A percentile compares a stretch with the other conserved stretches of the same genome.
phyloP scores from a whole-genome alignment of 2,797 vertebrate species.

The Triplophysa bombifrons region DNA sequence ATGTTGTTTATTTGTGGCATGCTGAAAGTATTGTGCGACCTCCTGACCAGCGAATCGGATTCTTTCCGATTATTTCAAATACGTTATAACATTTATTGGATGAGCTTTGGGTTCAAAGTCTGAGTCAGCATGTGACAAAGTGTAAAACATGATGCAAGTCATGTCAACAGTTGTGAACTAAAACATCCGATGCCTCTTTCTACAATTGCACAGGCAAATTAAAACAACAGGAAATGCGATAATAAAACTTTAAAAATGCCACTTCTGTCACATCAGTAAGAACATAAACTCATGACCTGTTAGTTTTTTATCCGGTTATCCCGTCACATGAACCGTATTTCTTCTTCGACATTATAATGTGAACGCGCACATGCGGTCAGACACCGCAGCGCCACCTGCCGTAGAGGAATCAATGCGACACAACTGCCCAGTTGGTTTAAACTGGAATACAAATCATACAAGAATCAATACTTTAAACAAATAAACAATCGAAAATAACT shows the following conservation, averaged over 20 bases:
- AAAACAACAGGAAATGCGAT: neutral
- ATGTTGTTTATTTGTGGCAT: conserved; percentile 20
- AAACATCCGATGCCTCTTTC: neutral
- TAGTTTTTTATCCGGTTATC: neutral
- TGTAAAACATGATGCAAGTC: conserved; percentile 5
- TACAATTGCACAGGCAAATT: neutral
- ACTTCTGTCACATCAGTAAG: neutral
- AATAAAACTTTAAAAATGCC: neutral
- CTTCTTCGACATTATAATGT: neutral
- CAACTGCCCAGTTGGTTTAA: neutral
- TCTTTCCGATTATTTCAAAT: neutral
- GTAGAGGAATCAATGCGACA: neutral
- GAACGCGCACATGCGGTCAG: neutral
- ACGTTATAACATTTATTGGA: neutral
- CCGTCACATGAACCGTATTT: neutral
- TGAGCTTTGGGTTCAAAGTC: conserved; percentile 33
- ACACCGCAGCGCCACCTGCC: conserved; percentile 12
- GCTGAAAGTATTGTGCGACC: neutral
- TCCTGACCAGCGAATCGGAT: neutral
- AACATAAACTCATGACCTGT: neutral
- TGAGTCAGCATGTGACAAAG: conserved; percentile 22
- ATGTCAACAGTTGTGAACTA: neutral
- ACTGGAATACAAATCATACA: neutral
- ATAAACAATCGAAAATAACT: neutral
- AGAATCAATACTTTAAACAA: neutral